Evolutionary conservation across 1,140 invertebrate genomes (phyloP).

Genomic region (Thaumetopoea pityocampa): DNA sequence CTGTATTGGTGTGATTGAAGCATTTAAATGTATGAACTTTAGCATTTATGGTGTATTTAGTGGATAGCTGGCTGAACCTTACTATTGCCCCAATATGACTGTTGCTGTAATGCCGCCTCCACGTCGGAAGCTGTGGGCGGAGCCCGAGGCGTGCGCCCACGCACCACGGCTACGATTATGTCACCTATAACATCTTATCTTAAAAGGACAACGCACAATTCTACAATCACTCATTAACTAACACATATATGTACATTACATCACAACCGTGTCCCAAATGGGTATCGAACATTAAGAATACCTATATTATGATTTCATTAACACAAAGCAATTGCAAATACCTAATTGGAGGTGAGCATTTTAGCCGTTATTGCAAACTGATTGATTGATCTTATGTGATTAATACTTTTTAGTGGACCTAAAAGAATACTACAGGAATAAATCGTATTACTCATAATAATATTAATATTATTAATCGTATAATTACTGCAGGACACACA

Average conservation of each 20-base stretch:
- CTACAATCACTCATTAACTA: conserved; percentile 24
- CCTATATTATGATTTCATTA: conserved; percentile 6
- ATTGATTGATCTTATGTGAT: too few relatives aligned
- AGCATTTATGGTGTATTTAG: not conserved
- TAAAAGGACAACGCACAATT: conserved; percentile 44
- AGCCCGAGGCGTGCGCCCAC: conserved; percentile 43
- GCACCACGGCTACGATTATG: conserved; percentile 39
- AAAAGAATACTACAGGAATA: too few relatives aligned
- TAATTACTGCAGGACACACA: too few relatives aligned
- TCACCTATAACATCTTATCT: conserved; percentile 54
- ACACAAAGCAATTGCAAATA: conserved; percentile 1
- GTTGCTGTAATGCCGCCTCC: conserved; percentile 49
- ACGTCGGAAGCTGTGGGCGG: conserved; percentile 60
- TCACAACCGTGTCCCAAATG: too few relatives aligned
- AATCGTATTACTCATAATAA: too few relatives aligned
- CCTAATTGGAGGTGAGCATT: too few relatives aligned
- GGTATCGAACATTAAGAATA: too few relatives aligned
- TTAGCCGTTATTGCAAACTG: too few relatives aligned
- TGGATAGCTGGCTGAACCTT: conserved; percentile 8
- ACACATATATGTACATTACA: conserved; percentile 6
- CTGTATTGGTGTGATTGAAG: not conserved
- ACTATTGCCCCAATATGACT: conserved; percentile 42
- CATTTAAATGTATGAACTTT: not conserved
- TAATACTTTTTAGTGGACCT: too few relatives aligned
- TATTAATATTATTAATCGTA: too few relatives aligned